Evolutionary conservation across 2,888 invertebrate genomes (phyloP), one percentile per base, ranked within the genome.

Genomic region (Celastrina argiolus): DNA sequence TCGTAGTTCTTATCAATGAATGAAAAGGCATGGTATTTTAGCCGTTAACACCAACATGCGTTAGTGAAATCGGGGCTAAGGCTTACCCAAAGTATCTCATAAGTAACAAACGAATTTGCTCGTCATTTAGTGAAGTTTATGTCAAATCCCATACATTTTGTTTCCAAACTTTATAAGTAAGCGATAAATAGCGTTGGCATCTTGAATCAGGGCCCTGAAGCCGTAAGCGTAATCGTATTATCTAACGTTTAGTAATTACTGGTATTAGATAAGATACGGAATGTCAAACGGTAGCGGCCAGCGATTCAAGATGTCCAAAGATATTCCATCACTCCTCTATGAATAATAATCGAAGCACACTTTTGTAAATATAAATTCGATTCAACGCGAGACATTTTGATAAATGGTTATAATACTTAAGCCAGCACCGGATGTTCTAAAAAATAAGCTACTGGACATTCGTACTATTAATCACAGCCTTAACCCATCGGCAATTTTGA

Each of bases 381-480:
- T 80, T 73, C 76, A 74, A 73, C 73, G 81, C 81, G 78, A 79
- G 79, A 78, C 77, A 70, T 75, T 76, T 76, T 83, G 84, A 84
- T 82, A 83, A 85, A 87, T 86, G 85, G 78, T 79, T 80, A 78
- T 75, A 78, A 79, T 74, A 78, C 79, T 76, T 81, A 75, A 76
- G 76, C 81, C 80, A 82, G 83, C 74, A 76, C 82, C 82, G 84
- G 84, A 84, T 81, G 81, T 76, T 74, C 70, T 69, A 73, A 76
- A 75, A 77, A 74, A 74, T 72, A 71, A 66, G 87, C 88, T 88
- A 88, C 88, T 80, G 88, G 80, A 81, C 76, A 77, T 70, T 74
- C 69, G 73, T 75, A 78, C 86, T 81, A 88, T 88, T 86, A 88
- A 88, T 88, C 88, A 88, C 81, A 78, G 76, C 79, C 77, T 81